Evolutionary conservation across 2,113 vertebrate genomes (phyloP).

Genomic region (Dipodomys spectabilis): DNA sequence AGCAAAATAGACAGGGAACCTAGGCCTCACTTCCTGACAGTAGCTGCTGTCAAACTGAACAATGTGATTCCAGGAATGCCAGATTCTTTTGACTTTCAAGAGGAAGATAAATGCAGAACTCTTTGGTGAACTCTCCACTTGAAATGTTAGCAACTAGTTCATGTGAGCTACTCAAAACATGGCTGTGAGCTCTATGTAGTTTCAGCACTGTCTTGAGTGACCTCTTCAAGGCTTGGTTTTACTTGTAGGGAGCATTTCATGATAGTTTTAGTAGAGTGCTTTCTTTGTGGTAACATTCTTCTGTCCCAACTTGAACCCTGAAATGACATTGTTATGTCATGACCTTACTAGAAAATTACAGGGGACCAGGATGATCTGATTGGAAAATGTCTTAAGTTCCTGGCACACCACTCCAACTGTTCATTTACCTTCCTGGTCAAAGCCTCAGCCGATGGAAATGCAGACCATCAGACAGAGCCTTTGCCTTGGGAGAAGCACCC

Average conservation of each 20-base stretch:
- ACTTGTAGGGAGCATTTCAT: neutral
- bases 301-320: neutral
- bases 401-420: neutral
- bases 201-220: neutral
- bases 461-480: neutral
- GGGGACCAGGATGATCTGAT: neutral
- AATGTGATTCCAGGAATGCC: neutral
- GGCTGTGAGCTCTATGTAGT: fast-evolving
- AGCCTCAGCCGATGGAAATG: neutral
- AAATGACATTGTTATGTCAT: neutral
- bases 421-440: neutral
- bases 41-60: neutral
- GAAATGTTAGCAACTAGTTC: neutral
- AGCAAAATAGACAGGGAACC: fast-evolving
- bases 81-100: neutral
- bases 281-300: neutral
- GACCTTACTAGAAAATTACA: neutral
- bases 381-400: neutral
- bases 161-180: neutral
- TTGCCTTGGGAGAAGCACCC: too few species aligned
- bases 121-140: neutral
- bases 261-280: neutral
- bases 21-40: neutral
- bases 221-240: neutral
- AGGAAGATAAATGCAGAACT: neutral